Base-by-base conservation (phyloP, 2,888 invertebrate species). In the Oscheius sp. region DNA sequence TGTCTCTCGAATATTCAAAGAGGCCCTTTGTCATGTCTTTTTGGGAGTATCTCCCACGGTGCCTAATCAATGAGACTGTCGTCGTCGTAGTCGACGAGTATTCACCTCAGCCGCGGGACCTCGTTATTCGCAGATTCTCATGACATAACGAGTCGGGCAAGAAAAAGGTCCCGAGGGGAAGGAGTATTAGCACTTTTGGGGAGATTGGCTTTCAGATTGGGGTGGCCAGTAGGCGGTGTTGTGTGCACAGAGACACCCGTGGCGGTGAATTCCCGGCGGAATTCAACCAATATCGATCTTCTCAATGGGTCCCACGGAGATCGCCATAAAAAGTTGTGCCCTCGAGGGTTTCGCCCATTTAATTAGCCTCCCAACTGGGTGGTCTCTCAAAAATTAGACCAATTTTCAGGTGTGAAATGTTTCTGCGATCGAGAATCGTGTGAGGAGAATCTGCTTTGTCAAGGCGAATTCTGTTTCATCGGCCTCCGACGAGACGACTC, bases 341-440 rank as follows among this genome's bases (percentile, higher is more conserved):
- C 35, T 9, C 9, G 35, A 9, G 35, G 5, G 5, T 9, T 9
- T 35, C 35, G 35, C 35, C 35, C 35, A 3, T 35, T 35, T 35
- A 35, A 35, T 35, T 35, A 35, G 35, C 5, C 35, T 35, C 35
- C 9, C 9, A 49, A 49, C 23, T 53, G 25, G 53, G 53, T 35
- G 35, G 35, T 9, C 35, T 6, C 35, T 35, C 35, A 35, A 35
- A 35, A 35, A 9, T 35, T 35, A 35, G 35, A 7, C 49, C 13
- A 25, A 49, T 27, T 56, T 69, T 69, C 69, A 69, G 69, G 69
- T 21, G 78, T 85, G 27, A 86, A 85, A 76, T 86, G 86, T 59
- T 86, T 86, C 78, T 86, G 86, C 70, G 86, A 86, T 73, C 81
- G 84, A 25, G 75, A 77, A 16, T 79, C 82, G 1, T 86, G 86